Evolutionary conservation across 2,888 invertebrate genomes (phyloP).

Genomic region (Laspeyria flexula): DNA sequence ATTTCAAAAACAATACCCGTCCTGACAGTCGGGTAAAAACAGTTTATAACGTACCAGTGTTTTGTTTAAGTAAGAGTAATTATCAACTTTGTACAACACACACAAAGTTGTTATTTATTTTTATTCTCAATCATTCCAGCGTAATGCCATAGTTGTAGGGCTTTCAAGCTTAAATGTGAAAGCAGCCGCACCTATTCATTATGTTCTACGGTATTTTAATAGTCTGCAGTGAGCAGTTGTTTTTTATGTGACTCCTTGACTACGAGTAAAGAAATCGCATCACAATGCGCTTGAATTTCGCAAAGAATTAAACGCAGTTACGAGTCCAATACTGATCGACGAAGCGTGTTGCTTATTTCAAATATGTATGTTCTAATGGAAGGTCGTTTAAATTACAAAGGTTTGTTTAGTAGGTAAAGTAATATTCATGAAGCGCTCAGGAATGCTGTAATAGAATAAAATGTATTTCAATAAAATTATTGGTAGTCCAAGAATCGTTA

Average conservation of each 20-base stretch:
- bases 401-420: too few species aligned
- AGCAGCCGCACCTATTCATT: neutral
- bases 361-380: neutral
- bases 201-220: constrained; percentile 6
- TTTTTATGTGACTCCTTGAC: constrained; percentile 53
- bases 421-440: too few species aligned
- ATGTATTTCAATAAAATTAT: too few species aligned
- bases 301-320: constrained; percentile 54
- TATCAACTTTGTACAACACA: neutral
- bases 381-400: neutral
- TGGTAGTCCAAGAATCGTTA: too few species aligned
- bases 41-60: constrained; percentile 3
- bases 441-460: too few species aligned
- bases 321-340: constrained; percentile 49
- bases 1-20: constrained; percentile 51
- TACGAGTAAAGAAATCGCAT: constrained; percentile 62
- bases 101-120: neutral
- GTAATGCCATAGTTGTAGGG: neutral
- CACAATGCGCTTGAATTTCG: constrained; percentile 65
- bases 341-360: constrained; percentile 44
- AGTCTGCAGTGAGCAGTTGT: constrained; percentile 19
- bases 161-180: constrained; percentile 1
- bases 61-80: constrained; percentile 1
- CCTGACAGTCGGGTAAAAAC: too few species aligned
- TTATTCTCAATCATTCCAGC: neutral